Percentiles rank a stretch among this genome's conserved stretches.
phyloP scores from a whole-genome alignment of 2,888 invertebrate species.

The Ecliptopera silaceata region DNA sequence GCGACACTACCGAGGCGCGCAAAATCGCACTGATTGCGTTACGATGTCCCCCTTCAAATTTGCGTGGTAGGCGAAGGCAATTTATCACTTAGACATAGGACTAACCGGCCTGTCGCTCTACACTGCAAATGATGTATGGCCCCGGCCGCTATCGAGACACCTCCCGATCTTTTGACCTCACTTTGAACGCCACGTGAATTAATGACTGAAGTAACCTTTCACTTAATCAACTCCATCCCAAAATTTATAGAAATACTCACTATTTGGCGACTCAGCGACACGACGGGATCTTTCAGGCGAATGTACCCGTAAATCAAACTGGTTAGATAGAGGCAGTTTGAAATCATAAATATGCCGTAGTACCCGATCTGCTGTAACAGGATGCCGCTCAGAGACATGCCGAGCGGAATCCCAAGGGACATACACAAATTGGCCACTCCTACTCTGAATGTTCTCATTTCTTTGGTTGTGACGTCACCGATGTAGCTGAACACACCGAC shows the following conservation, averaged over 20 bases:
- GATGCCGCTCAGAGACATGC: conserved; percentile 82
- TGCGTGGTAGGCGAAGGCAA: conserved; percentile 73
- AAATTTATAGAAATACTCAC: conserved; percentile 55
- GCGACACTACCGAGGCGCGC: conserved; percentile 71
- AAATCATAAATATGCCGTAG: conserved; percentile 78
- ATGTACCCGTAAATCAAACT: conserved; percentile 79
- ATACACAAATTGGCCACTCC: conserved; percentile 85
- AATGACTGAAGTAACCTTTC: conserved; percentile 33
- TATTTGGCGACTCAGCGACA: conserved; percentile 66
- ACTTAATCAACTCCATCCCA: conserved; percentile 28
- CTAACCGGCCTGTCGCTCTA: conserved; percentile 61
- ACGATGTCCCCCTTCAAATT: conserved; percentile 77
- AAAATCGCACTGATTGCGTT: conserved; percentile 71
- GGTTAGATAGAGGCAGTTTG: conserved; percentile 76
- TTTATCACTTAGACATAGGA: conserved; percentile 81
- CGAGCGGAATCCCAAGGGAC: conserved; percentile 84
- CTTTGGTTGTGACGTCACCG: conserved; percentile 83
- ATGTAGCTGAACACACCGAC: conserved; percentile 85
- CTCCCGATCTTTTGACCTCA: conserved; percentile 50
- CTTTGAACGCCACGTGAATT: conserved; percentile 42
- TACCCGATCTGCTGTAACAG: conserved; percentile 77
- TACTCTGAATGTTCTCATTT: conserved; percentile 84
- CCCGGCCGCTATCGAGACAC: conserved; percentile 48
- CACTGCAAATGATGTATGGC: conserved; percentile 65
- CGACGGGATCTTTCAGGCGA: conserved; percentile 71